Evolutionary conservation across 2,797 vertebrate species (phyloP).

Genomic region (Babyrousa celebensis): DNA sequence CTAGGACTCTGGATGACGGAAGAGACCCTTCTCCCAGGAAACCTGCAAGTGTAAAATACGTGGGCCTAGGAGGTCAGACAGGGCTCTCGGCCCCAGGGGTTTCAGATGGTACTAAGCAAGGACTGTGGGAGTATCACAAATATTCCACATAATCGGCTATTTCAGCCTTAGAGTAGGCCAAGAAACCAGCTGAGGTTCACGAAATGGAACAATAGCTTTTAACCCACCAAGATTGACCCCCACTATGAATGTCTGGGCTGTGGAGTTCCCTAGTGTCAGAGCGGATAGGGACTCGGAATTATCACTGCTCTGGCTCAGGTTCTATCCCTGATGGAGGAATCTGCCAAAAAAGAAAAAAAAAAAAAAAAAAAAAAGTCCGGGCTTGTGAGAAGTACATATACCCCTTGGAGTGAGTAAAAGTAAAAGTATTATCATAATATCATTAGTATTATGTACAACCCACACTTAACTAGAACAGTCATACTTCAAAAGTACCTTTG

Average conservation of each 20-base stretch:
- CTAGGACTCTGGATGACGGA: neutral
- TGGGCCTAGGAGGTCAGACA: neutral
- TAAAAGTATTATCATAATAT: slow-evolving; percentile 40
- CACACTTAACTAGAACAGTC: slow-evolving; percentile 49
- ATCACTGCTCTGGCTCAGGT: too few species aligned
- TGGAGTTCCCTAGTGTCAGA: neutral
- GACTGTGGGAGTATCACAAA: neutral
- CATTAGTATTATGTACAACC: neutral
- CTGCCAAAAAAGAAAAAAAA: too few species aligned
- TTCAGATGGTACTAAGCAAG: too few species aligned
- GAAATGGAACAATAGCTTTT: neutral
- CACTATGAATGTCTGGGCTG: neutral
- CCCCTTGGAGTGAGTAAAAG: slow-evolving; percentile 1
- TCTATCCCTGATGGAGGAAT: too few species aligned
- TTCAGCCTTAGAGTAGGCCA: neutral
- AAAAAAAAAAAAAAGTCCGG: neutral
- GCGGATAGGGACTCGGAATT: too few species aligned
- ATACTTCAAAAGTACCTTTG: slow-evolving; percentile 62
- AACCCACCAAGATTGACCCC: neutral
- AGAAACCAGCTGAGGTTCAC: neutral
- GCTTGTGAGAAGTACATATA: neutral
- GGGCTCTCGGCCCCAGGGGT: neutral
- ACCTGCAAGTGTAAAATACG: neutral
- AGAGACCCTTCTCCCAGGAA: slow-evolving; percentile 33
- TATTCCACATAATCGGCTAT: neutral